A percentile compares a stretch with the other conserved stretches of the same genome.
Evolutionary conservation across 2,113 vertebrate genomes (phyloP).

Genomic region (Nothocercus nigrocapillus): DNA sequence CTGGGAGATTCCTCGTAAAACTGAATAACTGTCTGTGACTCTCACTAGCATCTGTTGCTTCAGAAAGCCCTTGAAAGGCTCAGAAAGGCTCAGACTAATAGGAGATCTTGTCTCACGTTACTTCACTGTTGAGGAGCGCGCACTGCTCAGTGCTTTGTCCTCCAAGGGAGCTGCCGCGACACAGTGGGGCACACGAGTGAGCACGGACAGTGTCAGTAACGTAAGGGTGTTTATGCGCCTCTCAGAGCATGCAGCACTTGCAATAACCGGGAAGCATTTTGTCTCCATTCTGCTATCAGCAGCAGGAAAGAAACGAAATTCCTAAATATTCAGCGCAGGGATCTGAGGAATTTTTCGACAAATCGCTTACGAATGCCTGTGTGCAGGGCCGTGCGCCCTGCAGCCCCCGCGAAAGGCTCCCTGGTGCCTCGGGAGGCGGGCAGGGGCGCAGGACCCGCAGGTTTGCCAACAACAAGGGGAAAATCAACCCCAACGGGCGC

Average conservation of each 20-base stretch:
- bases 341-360: background rate
- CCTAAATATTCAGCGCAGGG: background rate
- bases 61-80: background rate
- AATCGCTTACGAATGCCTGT: background rate
- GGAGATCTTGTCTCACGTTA: background rate
- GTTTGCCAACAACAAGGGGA: no score
- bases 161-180: background rate
- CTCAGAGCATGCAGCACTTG: background rate
- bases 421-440: no score
- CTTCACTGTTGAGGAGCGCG: background rate
- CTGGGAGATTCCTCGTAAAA: background rate
- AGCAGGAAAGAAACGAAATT: background rate
- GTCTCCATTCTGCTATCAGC: background rate
- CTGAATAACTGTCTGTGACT: background rate
- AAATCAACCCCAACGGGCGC: no score
- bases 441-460: no score
- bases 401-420: no score
- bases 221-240: background rate
- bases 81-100: background rate
- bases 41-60: background rate
- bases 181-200: background rate
- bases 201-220: background rate
- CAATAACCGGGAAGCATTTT: background rate
- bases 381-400: background rate
- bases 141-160: background rate